phyloP scores from a whole-genome alignment of 2,888 invertebrate species.

The Corythucha ciliata region DNA sequence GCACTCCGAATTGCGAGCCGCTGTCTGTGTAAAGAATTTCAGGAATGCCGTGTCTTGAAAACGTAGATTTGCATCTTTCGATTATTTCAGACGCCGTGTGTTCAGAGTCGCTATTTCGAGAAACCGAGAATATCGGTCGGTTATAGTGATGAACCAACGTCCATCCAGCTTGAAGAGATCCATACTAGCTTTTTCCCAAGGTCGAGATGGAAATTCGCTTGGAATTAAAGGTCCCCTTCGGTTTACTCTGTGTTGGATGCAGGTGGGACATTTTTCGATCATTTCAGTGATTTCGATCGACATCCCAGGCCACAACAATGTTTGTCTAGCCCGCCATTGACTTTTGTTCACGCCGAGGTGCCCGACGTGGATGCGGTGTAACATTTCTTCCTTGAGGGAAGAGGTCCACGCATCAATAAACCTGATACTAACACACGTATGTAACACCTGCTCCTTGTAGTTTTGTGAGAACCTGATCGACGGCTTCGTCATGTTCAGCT shows the following conservation, averaged over 20 bases:
- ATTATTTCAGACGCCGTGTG: slow-evolving; percentile 9
- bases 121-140: slow-evolving; percentile 17
- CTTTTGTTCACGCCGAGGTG: slow-evolving; percentile 15
- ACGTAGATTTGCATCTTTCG: background rate
- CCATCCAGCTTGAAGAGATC: slow-evolving; percentile 11
- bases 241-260: slow-evolving; percentile 16
- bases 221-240: slow-evolving; percentile 17
- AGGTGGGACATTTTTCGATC: slow-evolving; percentile 10
- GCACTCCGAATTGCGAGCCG: slow-evolving; percentile 8
- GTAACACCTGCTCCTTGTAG: slow-evolving; percentile 10
- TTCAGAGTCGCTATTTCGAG: slow-evolving; percentile 10
- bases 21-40: slow-evolving; percentile 1
- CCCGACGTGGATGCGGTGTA: slow-evolving; percentile 13
- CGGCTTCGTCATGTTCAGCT: slow-evolving; percentile 17
- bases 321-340: slow-evolving; percentile 1
- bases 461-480: slow-evolving; percentile 11
- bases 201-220: slow-evolving; percentile 9
- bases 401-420: too few relatives aligned
- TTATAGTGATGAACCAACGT: slow-evolving; percentile 11
- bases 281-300: slow-evolving; percentile 11
- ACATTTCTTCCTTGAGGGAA: slow-evolving; percentile 4
- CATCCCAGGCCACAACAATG: slow-evolving; percentile 23
- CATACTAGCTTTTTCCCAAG: slow-evolving; percentile 16
- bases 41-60: slow-evolving; percentile 11
- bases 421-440: too few relatives aligned